Evolutionary conservation across 37 sponge, comb jelly and placozoan species (phyloP), one percentile per base, ranked within the genome.

Genomic region (Diacarnus erythraeanus): DNA sequence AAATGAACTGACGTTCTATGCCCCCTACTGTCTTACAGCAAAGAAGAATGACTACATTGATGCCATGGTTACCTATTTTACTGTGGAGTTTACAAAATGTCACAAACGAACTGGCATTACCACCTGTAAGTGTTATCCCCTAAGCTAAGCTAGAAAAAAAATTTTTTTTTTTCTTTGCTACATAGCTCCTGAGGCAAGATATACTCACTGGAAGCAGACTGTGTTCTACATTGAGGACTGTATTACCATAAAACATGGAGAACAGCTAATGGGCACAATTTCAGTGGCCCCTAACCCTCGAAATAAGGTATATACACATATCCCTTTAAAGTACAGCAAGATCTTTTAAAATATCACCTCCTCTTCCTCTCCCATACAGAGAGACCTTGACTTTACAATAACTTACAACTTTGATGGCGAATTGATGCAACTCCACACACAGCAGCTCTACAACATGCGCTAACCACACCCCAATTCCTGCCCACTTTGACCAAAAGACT

Each of bases 161-260:
- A 56, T 56, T 20, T 21, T 20, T 56, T 20, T 56, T 15, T n/a
- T n/a, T n/a, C n/a, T n/a, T n/a, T n/a, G n/a, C n/a, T n/a, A n/a
- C 31, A 23, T 59, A 39, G 91, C 94, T 22, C 95, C 95, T 37
- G 85, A 87, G 54, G 75, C 88, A 39, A 78, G 84, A 25, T 98
- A 98, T 91, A 98, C 98, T 8, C 98, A 98, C 84, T 98, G 98
- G 98, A 98, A 98, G 67, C 98, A 98, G 90, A 98, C 98, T 0
- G 98, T 98, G 76, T 98, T 98, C 86, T 98, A 98, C 83, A 59
- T 98, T 71, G 64, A 88, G 21, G 98, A 98, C 30, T 93, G 86
- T 64, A 74, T 98, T 47, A 98, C 98, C 23, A 87, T 90, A 60
- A 90, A 95, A 69, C 75, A 84, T 20, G 92, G 94, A 37, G 98